Base-by-base conservation (phyloP, 2,113 vertebrate species). In the Poicephalus gulielmi region DNA sequence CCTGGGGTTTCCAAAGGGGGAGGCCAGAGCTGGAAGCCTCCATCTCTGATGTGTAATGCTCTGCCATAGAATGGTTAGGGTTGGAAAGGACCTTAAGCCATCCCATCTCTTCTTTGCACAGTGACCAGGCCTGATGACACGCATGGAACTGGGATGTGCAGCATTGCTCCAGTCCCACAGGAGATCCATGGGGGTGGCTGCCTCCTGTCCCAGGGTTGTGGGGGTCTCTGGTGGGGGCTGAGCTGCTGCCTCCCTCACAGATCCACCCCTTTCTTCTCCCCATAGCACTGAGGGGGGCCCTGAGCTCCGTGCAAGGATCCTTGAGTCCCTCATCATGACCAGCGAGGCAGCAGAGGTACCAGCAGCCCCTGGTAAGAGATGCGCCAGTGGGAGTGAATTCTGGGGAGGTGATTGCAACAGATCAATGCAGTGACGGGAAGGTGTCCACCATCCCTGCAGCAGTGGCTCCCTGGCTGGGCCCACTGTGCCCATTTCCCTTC, bases 291-390 rank as follows among this genome's bases (percentile, higher is more conserved):
- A 98, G 25, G 95, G 93, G 17, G 98, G 98, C 96, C 97, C 97
- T 1, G 98, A 99, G 86, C 98, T 98, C 91, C 97, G 83, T 5
- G 64, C 98, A 52, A 98, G 97, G 96, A 98, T 99, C 87, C 86
- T 98, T 3, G 98, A 98, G 96, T 98, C 98, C 31, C 97, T 99
- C 69, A 98, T 98, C 10, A 13, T 94, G 69, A 96, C 96, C 37
- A 95, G 98, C 5, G 98, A 98, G 39, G 77, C 84, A 0, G 84
- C 63, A 18, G 98, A 98, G 95, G 96, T 96, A 76, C 97, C 97
- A 2, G 76, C 98, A 35, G 98, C 98, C 49, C 98, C 98, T 78
- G 98, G 98, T 99, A 98, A 96, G 97, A 71, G 82, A 90, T 8
- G 2, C 30, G 6, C 2, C 66, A 59, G 39, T 0, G 0, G 62